Base-by-base conservation (phyloP, 2,113 vertebrate species). In the Glaucidium brasilianum region DNA sequence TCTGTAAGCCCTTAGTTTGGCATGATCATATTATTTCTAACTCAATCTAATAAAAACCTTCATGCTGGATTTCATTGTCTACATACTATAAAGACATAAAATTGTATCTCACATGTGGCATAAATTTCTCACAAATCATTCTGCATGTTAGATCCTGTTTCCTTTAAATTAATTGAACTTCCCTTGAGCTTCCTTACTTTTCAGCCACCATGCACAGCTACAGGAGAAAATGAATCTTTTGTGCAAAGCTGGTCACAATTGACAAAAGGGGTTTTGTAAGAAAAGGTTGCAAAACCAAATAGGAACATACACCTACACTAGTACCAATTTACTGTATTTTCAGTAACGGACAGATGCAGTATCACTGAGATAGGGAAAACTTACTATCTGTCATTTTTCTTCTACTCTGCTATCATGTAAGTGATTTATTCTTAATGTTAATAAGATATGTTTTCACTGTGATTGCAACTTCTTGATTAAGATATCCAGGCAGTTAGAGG, bases 391-490 rank as follows among this genome's bases (percentile, higher is more conserved):
- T 85, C 29, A 32, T 88, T 72, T 64, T 96, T 96, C 59, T 96
- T 80, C 66, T 94, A 39, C 30, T 94, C 66, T 85, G 72, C 66
- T 94, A 29, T 76, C 69, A 88, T 75, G 12, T 77, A 71, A 96
- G 39, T 89, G 69, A 86, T 92, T 92, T 95, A 82, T 75, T 75
- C 85, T 92, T 74, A 89, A 92, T 93, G 62, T 76, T 76, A 91
- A 87, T 91, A 64, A 80, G 85, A 39, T 91, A 84, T 82, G 55
- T 91, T 93, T 98, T 96, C 97, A 96, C 94, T 95, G 92, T 95
- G 90, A 86, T 77, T 79, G 77, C 89, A 94, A 94, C 55, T 88
- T 74, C 83, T 91, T 91, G 78, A 79, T 81, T 95, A 83, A 88
- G 74, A 89, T 90, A 78, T 79, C 27, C 85, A 94, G 74, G 71